Evolutionary conservation across 2,888 invertebrate genomes (phyloP).

Genomic region (Scelioninae gen. 1): DNA sequence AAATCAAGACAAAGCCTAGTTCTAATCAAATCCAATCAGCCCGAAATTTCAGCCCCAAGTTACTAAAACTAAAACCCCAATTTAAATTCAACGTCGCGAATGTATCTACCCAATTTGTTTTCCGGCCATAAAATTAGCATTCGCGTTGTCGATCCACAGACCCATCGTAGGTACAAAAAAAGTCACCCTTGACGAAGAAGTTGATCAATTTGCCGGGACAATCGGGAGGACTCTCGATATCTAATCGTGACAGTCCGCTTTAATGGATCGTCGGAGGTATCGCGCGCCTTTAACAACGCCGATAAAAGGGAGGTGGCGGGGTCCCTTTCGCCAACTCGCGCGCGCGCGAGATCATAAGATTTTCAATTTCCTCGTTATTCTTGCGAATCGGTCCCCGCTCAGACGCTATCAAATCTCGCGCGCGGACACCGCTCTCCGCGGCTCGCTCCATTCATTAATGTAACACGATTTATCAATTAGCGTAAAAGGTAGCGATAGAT

Average conservation of each 20-base stretch:
- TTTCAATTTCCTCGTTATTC: constrained; percentile 80
- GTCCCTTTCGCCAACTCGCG: constrained; percentile 11
- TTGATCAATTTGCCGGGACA: constrained; percentile 61
- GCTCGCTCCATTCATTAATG: constrained; percentile 83
- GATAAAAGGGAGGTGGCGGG: constrained; percentile 35
- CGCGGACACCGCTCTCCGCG: constrained; percentile 65
- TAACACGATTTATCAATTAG: constrained; percentile 85
- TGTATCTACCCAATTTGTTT: constrained; percentile 54
- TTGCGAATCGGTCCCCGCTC: constrained; percentile 55
- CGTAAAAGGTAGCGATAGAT: constrained; percentile 84
- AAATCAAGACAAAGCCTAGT: neutral
- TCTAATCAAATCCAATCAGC: constrained; percentile 7
- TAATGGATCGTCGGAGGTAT: constrained; percentile 56
- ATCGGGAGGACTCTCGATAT: constrained; percentile 58
- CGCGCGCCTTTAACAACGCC: constrained; percentile 43
- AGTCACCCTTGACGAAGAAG: constrained; percentile 49
- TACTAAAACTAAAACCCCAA: constrained; percentile 9
- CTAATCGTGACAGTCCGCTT: constrained; percentile 57
- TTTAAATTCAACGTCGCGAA: constrained; percentile 39
- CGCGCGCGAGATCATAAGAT: constrained; percentile 76
- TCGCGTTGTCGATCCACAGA: constrained; percentile 24
- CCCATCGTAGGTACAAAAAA: constrained; percentile 32
- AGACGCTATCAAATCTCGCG: constrained; percentile 52
- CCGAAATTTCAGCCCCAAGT: neutral
- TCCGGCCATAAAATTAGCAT: constrained; percentile 55